Evolutionary conservation across 2,797 vertebrate genomes (phyloP), one percentile per base, ranked within the genome.

Genomic region (Sebastes itinus): DNA sequence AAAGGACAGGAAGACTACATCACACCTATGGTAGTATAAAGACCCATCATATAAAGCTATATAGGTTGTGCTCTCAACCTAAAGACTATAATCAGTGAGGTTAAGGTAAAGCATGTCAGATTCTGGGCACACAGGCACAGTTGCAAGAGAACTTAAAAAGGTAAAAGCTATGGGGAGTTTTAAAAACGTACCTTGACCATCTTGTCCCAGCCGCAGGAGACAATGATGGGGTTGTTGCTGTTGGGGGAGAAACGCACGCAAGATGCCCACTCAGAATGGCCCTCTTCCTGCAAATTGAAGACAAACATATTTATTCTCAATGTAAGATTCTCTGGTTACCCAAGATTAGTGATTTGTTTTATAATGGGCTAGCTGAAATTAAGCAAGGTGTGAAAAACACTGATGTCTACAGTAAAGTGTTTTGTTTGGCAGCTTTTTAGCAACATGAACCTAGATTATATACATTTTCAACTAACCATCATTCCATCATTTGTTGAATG

Each of bases 171-270:
- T n/a, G 5, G 10, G 11, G 2, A 22, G n/a, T 55, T 28, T 16
- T 25, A 8, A 8, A 58, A 23, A n/a, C 64, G 22, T 86, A 98
- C 98, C 97, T 99, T 99, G 70, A 99, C 98, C 95, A 98, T 94
- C 82, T 97, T 99, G 93, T 99, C 98, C 97, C 98, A 99, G 76
- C 98, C 97, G 0, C 97, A 98, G 81, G 98, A 99, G 32, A 99
- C 98, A 5, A 99, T 99, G 91, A 99, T 98, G 86, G 98, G 97
- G 92, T 99, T 99, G 94, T 96, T 98, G 96, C 97, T 99, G 93
- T 99, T 99, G 58, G 98, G 97, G 1, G 98, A 99, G 93, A 99
- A 99, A 4, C 97, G 97, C 30, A 99, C 98, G 0, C 97, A 99
- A 2, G 98, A 99, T 6, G 95, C 97, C 98, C 98, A 99, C 79